These are phyloP conservation scores for Oncorhynchus clarkii DNA, from an alignment of 2,113 vertebrate genomes.

Conservation along the genomic window DNA sequence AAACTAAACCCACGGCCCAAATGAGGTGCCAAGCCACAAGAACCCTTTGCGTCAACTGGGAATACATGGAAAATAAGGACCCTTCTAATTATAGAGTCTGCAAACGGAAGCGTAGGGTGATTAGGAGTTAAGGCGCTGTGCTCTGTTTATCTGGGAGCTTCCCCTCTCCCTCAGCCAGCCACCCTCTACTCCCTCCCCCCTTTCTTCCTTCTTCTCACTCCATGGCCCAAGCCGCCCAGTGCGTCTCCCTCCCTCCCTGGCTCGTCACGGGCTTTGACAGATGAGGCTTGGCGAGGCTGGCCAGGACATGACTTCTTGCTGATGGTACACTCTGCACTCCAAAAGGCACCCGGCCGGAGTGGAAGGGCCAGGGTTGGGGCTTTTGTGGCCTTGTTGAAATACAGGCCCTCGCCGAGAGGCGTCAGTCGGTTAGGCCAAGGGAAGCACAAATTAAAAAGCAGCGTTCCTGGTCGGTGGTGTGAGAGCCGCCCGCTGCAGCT, in stretches of 20 bases:
- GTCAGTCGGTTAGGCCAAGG: constrained; percentile 86
- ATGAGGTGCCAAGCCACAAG: constrained; percentile 99
- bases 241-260: constrained; percentile 77
- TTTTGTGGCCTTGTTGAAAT: constrained; percentile 90
- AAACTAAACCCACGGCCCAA: constrained; percentile 97
- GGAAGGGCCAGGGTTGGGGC: constrained; percentile 67
- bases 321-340: constrained; percentile 80
- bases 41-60: constrained; percentile 99
- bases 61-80: constrained; percentile 92
- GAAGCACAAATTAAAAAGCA: constrained; percentile 88
- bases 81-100: constrained; percentile 99
- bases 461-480: constrained; percentile 70
- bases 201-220: constrained; percentile 59
- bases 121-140: constrained; percentile 94
- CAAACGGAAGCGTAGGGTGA: constrained; percentile 95
- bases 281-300: constrained; percentile 76
- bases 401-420: constrained; percentile 82
- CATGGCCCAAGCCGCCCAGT: constrained; percentile 58
- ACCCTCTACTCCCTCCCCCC: constrained; percentile 32
- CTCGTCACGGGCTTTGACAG: constrained; percentile 79
- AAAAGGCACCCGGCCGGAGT: constrained; percentile 68
- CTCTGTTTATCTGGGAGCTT: constrained; percentile 99
- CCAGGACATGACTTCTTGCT: constrained; percentile 72
- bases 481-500: constrained; percentile 61
- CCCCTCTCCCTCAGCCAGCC: constrained; percentile 78